These are phyloP conservation scores for Mallotus villosus DNA, from an alignment of 2,797 vertebrate genomes.

Conservation along the genomic window DNA sequence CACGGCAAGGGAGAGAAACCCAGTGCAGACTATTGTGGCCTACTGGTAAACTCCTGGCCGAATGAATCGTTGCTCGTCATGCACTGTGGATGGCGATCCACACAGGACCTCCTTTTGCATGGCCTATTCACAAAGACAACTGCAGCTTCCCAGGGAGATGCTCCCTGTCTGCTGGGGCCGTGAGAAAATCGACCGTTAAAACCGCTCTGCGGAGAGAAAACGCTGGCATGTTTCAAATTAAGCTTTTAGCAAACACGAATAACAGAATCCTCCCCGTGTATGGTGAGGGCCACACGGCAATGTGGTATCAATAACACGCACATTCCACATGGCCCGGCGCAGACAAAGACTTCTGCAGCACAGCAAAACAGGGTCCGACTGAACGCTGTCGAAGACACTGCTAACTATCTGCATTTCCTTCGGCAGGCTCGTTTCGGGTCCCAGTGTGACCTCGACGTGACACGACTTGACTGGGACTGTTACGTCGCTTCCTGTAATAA, in stretches of 20 bases:
- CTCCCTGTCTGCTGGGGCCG: conserved; percentile 22
- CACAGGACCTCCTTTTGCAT: too few species aligned
- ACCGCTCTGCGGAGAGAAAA: conserved; percentile 25
- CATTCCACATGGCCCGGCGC: conserved; percentile 31
- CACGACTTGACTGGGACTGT: too few species aligned
- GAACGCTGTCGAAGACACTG: conserved; percentile 4
- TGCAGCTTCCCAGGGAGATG: conserved; percentile 34
- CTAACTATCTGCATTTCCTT: conserved; percentile 1
- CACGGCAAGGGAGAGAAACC: too few species aligned
- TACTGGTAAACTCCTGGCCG: too few species aligned
- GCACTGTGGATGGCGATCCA: too few species aligned
- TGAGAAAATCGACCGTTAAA: conserved; percentile 39
- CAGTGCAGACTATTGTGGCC: too few species aligned
- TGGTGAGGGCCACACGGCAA: conserved; percentile 52
- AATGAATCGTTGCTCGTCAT: too few species aligned
- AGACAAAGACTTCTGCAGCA: conserved; percentile 30
- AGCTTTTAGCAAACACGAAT: conserved; percentile 56
- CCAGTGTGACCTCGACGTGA: neutral
- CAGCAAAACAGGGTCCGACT: conserved; percentile 11
- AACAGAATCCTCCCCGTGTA: conserved; percentile 55
- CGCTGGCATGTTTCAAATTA: conserved; percentile 64
- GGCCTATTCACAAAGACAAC: neutral
- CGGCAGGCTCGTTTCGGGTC: neutral
- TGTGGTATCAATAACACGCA: conserved; percentile 58
- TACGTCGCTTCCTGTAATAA: too few species aligned